Base-by-base conservation (phyloP, 2,797 vertebrate genomes). In the Rhinella marina region DNA sequence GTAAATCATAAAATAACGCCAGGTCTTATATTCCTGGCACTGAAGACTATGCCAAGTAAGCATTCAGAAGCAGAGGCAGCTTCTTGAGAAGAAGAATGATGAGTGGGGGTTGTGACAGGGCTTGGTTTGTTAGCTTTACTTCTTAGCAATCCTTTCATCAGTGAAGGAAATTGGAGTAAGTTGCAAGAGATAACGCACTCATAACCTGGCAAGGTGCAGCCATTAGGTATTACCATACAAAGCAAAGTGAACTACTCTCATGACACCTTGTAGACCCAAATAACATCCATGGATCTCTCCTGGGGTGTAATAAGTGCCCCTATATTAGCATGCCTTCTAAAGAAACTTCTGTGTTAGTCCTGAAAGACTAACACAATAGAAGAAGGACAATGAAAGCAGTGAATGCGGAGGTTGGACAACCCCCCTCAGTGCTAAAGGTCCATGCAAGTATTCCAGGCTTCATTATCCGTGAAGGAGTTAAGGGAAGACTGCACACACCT, bases 121-220 rank as follows among this genome's bases (percentile, higher is more conserved):
- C 81, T 84, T 86, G 88, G 85, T 48, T 84, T 89, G 88, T 89
- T 89, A 86, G 88, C 81, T 84, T 83, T 86, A 83, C 52, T 82
- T 32, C 81, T 89, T 89, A 78, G 29, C 62, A 61, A 68, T 61
- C 41, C 84, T 86, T 82, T 86, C 70, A 86, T 86, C 84, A 86
- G 32, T 48, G 1, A 78, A 79, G 88, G 85, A 89, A 89, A 84
- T 72, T 50, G 62, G 75, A 59, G 56, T 12, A 54, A 48, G 70
- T 48, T n/a, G n/a, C 12, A 10, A 52, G 54, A 82, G 81, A 89
- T 84, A 78, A 66, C 32, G 57, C 29, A 83, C 14, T 79, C 66
- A 68, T 54, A 52, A 59, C 62, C 21, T 83, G 21, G 32, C 29
- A 76, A 78, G n/a, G 79, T 57, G 29, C 76, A 75, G 29, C 41